Conservation (phyloP, 2,113 vertebrate species). For the Oncorhynchus gorbuscha region DNA sequence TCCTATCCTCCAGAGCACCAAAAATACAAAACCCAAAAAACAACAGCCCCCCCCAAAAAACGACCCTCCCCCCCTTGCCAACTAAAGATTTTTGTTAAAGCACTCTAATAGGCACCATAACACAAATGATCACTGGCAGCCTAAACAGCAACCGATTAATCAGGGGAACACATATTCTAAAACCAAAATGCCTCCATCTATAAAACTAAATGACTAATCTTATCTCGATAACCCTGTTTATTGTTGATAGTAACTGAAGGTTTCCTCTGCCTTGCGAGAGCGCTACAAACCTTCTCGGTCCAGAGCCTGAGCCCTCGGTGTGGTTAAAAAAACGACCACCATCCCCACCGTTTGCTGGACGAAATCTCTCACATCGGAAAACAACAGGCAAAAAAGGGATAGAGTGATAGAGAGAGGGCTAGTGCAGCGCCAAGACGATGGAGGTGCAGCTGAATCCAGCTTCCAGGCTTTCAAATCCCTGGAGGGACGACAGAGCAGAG, state of each 20-base stretch:
- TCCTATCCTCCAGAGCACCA: not conserved
- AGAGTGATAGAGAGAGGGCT: constrained; percentile 30
- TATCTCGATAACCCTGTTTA: constrained; percentile 23
- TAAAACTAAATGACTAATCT: constrained; percentile 15
- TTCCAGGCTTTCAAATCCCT: constrained; percentile 50
- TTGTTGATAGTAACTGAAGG: constrained; percentile 34
- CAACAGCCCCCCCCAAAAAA: constrained; percentile 45
- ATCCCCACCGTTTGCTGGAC: constrained; percentile 34
- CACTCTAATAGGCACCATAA: constrained; percentile 26
- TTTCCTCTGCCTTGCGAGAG: constrained; percentile 39
- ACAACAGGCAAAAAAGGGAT: constrained; percentile 16
- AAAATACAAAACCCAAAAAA: not conserved
- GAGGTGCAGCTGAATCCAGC: constrained; percentile 50
- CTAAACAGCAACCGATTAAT: constrained; percentile 7
- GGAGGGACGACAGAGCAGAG: constrained; percentile 27
- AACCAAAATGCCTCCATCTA: constrained; percentile 52
- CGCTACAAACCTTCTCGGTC: constrained; percentile 56
- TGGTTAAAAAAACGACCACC: constrained; percentile 33
- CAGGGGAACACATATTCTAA: constrained; percentile 27
- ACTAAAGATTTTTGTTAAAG: constrained; percentile 11
- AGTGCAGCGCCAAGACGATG: constrained; percentile 28
- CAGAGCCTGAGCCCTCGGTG: constrained; percentile 43
- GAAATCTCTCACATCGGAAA: constrained; percentile 32
- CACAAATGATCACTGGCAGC: constrained; percentile 30
- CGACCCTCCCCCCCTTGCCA: constrained; percentile 10